phyloP scores from a whole-genome alignment of 2,888 invertebrate genomes.

The Drosophila testacea region DNA sequence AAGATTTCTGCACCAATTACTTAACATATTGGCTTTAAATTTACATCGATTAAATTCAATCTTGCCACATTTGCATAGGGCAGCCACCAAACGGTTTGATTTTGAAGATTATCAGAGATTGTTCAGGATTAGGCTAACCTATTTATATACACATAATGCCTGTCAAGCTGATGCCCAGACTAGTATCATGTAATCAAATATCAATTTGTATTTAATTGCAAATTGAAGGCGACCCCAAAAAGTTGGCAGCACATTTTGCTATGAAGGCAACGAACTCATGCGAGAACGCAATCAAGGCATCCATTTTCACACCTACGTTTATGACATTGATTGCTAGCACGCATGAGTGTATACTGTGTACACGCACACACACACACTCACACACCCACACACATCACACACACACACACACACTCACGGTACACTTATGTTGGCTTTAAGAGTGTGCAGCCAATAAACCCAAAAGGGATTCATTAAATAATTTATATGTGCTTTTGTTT shows the following conservation, averaged over 20 bases:
- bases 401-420: neutral
- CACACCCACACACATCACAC: constrained; percentile 2
- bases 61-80: neutral
- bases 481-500: constrained; percentile 77
- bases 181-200: constrained; percentile 49
- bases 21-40: neutral
- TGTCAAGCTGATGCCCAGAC: constrained; percentile 8
- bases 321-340: constrained; percentile 77
- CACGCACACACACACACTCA: constrained; percentile 18
- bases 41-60: constrained; percentile 1
- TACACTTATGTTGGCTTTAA: constrained; percentile 6
- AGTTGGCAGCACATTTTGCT: constrained; percentile 57
- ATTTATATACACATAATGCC: constrained; percentile 14
- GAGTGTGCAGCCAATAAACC: constrained; percentile 66
- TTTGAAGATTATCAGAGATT: constrained; percentile 20
- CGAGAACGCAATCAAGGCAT: constrained; percentile 70
- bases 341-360: constrained; percentile 44
- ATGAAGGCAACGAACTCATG: constrained; percentile 55
- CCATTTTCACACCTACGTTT: constrained; percentile 72
- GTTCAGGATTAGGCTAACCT: constrained; percentile 8
- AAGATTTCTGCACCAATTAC: neutral
- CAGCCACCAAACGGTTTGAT: constrained; percentile 11
- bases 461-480: constrained; percentile 77
- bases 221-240: constrained; percentile 50
- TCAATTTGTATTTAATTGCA: constrained; percentile 61